Evolutionary conservation across 2,888 invertebrate species (phyloP).

Genomic region (Drosophila macrospina): DNA sequence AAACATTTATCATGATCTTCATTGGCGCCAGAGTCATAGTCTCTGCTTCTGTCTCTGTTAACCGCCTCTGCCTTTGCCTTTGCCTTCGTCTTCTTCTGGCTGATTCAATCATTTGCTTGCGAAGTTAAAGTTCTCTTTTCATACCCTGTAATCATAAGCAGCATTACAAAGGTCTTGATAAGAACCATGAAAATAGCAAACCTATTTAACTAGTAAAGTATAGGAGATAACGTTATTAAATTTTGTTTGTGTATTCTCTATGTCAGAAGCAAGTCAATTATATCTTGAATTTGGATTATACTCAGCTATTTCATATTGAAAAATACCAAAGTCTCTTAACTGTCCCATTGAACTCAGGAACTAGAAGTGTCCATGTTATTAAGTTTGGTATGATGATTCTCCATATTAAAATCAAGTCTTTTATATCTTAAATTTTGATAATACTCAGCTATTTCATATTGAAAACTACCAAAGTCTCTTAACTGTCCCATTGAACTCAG

Average conservation of each 20-base stretch:
- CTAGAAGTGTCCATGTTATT: neutral
- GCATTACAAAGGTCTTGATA: conserved; percentile 5
- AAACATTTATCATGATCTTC: conserved; percentile 59
- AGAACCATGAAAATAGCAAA: neutral
- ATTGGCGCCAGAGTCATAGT: conserved; percentile 43
- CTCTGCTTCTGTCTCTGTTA: conserved; percentile 4
- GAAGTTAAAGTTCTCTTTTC: conserved; percentile 12
- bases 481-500: neutral
- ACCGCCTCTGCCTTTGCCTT: conserved; percentile 18
- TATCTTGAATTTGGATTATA: neutral
- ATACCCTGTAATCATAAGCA: conserved; percentile 34
- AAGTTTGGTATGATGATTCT: neutral
- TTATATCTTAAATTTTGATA: no score
- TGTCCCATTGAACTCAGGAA: neutral
- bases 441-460: neutral
- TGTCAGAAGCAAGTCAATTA: neutral
- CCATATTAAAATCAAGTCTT: no score
- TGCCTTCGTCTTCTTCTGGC: neutral
- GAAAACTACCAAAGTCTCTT: neutral
- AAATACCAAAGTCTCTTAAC: neutral
- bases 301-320: no score
- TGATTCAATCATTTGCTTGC: conserved; percentile 27
- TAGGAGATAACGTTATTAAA: neutral
- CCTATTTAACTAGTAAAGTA: neutral
- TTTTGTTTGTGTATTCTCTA: neutral